Evolutionary conservation across 2,797 vertebrate genomes (phyloP).

Genomic region (Ceryle rudis): DNA sequence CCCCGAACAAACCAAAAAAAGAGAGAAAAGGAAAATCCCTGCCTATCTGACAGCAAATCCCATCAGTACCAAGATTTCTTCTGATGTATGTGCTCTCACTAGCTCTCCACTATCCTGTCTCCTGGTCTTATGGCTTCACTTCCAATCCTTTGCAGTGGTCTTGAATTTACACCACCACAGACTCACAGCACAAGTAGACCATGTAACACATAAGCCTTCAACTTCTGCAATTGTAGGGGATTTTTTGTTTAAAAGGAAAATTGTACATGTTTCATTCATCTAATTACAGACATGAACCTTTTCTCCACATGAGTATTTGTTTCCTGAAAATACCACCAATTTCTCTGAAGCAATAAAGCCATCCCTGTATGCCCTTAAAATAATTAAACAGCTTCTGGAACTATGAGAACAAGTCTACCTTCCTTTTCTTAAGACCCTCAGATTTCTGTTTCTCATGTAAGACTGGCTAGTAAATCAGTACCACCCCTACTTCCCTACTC

Average conservation of each 20-base stretch:
- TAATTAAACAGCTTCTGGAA: background rate
- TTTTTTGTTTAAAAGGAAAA: background rate
- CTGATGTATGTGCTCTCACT: background rate
- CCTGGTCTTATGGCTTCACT: background rate
- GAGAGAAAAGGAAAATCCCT: background rate
- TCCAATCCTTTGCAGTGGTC: background rate
- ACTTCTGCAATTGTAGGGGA: background rate
- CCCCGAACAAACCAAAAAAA: rapidly evolving
- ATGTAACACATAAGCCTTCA: background rate
- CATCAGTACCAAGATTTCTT: background rate
- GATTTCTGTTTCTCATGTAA: background rate
- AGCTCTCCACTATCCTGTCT: background rate
- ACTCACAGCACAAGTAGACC: background rate
- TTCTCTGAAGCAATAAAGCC: background rate
- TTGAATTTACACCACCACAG: background rate
- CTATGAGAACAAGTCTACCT: background rate
- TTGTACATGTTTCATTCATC: background rate
- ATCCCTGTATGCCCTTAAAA: background rate
- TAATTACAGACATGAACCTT: background rate
- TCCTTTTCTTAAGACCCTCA: background rate
- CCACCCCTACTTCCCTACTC: background rate
- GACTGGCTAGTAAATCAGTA: background rate
- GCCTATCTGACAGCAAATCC: background rate
- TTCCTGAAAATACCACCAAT: background rate
- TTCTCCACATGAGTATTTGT: background rate